A percentile compares a stretch with the other conserved stretches of the same genome.
These are phyloP conservation scores for Akabosia matsudoensis DNA, from an alignment of 1,140 invertebrate species.

Conservation along the genomic window DNA sequence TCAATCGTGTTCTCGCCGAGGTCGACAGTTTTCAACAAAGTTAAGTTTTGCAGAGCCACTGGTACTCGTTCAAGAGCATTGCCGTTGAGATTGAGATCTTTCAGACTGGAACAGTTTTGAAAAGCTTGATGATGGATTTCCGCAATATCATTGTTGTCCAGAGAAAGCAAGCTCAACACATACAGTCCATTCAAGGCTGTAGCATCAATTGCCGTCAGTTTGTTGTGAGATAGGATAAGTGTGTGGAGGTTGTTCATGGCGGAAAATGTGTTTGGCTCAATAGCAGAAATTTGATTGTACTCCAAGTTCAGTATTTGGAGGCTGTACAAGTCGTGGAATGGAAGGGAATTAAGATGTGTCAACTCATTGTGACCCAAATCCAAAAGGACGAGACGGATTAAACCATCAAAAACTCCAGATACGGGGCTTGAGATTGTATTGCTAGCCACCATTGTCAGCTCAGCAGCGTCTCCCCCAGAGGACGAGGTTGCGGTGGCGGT, in stretches of 20 bases:
- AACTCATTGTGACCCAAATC: slow-evolving; percentile 82
- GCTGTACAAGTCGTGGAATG: slow-evolving; percentile 73
- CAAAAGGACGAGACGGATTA: slow-evolving; percentile 78
- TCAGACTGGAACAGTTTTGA: slow-evolving; percentile 69
- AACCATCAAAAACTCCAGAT: slow-evolving; percentile 76
- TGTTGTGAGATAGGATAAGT: slow-evolving; percentile 73
- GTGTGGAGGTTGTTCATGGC: slow-evolving; percentile 80
- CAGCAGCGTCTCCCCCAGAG: slow-evolving; percentile 50
- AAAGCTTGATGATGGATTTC: slow-evolving; percentile 75
- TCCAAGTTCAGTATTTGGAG: slow-evolving; percentile 76
- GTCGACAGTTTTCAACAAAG: slow-evolving; percentile 72
- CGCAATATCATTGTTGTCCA: slow-evolving; percentile 75
- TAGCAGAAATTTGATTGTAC: slow-evolving; percentile 72
- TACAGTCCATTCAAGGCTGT: slow-evolving; percentile 70
- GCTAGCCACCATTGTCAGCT: slow-evolving; percentile 49
- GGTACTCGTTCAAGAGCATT: slow-evolving; percentile 74
- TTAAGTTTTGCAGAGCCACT: slow-evolving; percentile 68
- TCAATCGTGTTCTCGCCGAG: slow-evolving; percentile 75
- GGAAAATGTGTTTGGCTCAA: slow-evolving; percentile 74
- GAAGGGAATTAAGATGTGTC: slow-evolving; percentile 69
- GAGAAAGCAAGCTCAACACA: slow-evolving; percentile 69
- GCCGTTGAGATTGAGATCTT: slow-evolving; percentile 77
- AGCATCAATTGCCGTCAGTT: slow-evolving; percentile 70
- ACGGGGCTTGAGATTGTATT: too few relatives aligned
- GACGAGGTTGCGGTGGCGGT: slow-evolving; percentile 48